phyloP scores from a whole-genome alignment of 2,888 invertebrate genomes.

The Hemaris fuciformis region DNA sequence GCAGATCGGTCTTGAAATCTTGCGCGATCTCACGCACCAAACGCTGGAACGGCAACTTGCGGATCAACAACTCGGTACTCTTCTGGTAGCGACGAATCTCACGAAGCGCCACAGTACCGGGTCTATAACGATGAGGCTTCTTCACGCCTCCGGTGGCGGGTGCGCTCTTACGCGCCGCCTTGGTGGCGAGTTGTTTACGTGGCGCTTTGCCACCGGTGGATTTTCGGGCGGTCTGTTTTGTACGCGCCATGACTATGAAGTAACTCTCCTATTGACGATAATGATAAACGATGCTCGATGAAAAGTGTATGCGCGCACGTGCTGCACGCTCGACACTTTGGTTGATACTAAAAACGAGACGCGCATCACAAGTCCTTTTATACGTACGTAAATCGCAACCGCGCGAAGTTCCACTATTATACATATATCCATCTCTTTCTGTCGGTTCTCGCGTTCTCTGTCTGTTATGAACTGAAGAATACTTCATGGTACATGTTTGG shows the following conservation, averaged over 20 bases:
- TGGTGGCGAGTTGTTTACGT: constrained; percentile 92
- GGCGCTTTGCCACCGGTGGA: constrained; percentile 96
- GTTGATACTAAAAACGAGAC: no score
- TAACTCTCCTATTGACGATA: background rate
- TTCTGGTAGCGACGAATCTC: constrained; percentile 96
- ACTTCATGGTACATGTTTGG: no score
- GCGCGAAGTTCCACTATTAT: no score
- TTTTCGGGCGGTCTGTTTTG: constrained; percentile 95
- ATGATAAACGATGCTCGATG: background rate
- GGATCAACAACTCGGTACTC: constrained; percentile 89
- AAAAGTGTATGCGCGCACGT: no score
- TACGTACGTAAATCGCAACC: no score
- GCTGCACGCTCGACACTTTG: no score
- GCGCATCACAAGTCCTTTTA: no score
- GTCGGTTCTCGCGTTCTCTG: no score
- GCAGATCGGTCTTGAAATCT: constrained; percentile 92
- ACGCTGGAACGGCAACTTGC: constrained; percentile 89
- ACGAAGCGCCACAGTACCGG: constrained; percentile 87
- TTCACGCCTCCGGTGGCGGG: constrained; percentile 88
- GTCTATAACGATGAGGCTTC: no score
- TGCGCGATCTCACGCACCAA: constrained; percentile 95
- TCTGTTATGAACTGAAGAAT: no score
- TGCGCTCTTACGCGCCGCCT: constrained; percentile 89
- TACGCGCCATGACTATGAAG: constrained; percentile 74
- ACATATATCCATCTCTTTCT: background rate